Percentiles rank a stretch among this genome's conserved stretches.
Conservation (phyloP, 2,888 invertebrate genomes). For the Clepsis dumicolana region DNA sequence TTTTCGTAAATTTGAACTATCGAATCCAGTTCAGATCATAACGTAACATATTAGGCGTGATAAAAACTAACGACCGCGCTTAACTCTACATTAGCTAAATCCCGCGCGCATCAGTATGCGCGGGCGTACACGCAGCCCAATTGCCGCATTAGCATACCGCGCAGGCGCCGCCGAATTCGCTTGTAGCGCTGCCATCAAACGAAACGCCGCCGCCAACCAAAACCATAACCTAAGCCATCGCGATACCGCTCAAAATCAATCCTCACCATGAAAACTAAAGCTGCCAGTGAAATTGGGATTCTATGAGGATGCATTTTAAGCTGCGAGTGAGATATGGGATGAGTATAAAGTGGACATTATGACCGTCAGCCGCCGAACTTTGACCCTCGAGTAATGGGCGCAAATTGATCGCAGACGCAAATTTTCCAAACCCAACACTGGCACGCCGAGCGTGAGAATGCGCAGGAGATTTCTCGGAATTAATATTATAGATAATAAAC, state of each 20-base stretch:
- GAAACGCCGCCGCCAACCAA: conserved; percentile 56
- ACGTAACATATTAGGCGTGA: background rate
- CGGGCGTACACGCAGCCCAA: conserved; percentile 60
- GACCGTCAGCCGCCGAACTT: conserved; percentile 66
- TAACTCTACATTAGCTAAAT: conserved; percentile 9
- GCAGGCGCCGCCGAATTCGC: conserved; percentile 74
- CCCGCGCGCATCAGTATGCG: conserved; percentile 62
- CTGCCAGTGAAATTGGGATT: conserved; percentile 21
- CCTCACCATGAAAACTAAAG: background rate
- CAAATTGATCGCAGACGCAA: conserved; percentile 75
- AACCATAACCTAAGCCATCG: conserved; percentile 48
- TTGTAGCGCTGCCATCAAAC: conserved; percentile 70
- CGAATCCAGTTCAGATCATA: background rate
- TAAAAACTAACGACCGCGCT: background rate
- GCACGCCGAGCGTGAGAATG: conserved; percentile 50
- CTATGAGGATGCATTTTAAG: background rate
- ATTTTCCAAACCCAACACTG: conserved; percentile 61
- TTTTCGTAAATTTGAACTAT: background rate
- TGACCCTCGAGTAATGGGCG: conserved; percentile 72
- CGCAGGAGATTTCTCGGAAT: conserved; percentile 44
- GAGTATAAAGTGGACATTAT: conserved; percentile 55
- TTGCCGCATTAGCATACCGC: conserved; percentile 79
- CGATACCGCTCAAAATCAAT: conserved; percentile 52
- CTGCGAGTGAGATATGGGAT: conserved; percentile 19
- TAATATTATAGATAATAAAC: conserved; percentile 32